Conservation (phyloP, 2,888 invertebrate species). For the Eilema caniola region DNA sequence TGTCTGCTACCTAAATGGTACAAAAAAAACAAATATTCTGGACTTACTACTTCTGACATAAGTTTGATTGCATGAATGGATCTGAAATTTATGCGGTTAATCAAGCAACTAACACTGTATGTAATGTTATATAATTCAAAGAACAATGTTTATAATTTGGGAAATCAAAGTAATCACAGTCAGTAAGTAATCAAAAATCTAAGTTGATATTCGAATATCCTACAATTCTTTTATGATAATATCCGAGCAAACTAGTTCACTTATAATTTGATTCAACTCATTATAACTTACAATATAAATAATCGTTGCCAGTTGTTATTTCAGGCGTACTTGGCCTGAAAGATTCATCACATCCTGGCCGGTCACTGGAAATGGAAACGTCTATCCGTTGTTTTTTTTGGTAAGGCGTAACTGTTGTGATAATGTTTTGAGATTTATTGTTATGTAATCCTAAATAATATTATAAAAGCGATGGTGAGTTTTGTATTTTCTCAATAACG, state of each 20-base stretch:
- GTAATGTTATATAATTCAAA: too few species aligned
- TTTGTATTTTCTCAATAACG: too few species aligned
- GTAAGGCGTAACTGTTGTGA: not conserved
- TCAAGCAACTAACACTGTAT: too few species aligned
- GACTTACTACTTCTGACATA: too few species aligned
- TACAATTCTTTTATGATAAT: not conserved
- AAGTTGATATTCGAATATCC: not conserved
- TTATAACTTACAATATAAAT: too few species aligned
- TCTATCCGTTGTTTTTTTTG: not conserved
- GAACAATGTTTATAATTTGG: not conserved
- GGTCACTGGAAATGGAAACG: not conserved
- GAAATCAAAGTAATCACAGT: not conserved
- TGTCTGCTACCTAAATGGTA: too few species aligned
- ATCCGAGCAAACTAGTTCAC: not conserved
- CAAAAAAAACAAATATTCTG: too few species aligned
- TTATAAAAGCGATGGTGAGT: not conserved
- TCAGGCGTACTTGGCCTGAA: not conserved
- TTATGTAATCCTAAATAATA: not conserved
- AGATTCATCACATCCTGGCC: not conserved
- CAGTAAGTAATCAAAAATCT: too few species aligned
- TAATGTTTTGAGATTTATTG: not conserved
- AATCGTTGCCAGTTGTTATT: not conserved
- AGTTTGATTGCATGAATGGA: too few species aligned
- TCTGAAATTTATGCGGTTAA: too few species aligned
- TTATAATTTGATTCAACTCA: not conserved